Evolutionary conservation across 2,113 vertebrate genomes (phyloP), one percentile per base, ranked within the genome.

Genomic region (Eidolon helvum): DNA sequence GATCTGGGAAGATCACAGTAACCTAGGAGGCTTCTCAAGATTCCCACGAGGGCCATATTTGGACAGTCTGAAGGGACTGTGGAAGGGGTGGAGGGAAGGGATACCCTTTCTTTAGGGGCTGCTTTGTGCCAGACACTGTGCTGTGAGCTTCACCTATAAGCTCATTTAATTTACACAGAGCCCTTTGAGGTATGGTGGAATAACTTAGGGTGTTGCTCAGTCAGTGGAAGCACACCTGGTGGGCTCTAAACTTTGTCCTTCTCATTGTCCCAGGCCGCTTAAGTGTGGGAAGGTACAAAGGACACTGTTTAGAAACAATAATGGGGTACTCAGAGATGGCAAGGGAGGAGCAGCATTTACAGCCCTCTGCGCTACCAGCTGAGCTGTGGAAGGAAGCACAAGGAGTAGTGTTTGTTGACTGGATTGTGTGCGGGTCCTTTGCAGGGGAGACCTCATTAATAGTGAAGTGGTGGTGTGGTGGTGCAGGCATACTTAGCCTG

Each of bases 361-460:
- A 99, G 99, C 99, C 99, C 99, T 99, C 99, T 97, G 79, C 99
- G 99, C 99, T 99, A 99, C 99, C 99, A 99, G 98, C 99, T 99
- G 98, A 99, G 99, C 99, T 99, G 99, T 99, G 99, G 98, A 99
- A 99, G 98, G 98, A 18, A 59, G 40, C 26, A 1, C 9, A 4
- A 66, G 68, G 26, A 26, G 24, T 15, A 7, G 85, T 4, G 0
- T 43, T 92, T 28, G 10, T 33, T 33, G 50, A 21, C 77, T 59
- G 2, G 2, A 19, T 59, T 48, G 12, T 18, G 14, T 50, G 15
- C 61, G 38, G 53, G 53, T 50, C 22, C 43, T 90, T 85, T 43
- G 14, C 2, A 0, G 16, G 38, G 93, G 87, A 28, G 57, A 21
- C 65, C n/a, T 7, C 5, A 0, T n/a, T 48, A 77, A 14, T 30